Conservation (phyloP, 2,888 invertebrate species). For the Papilio protenor region DNA sequence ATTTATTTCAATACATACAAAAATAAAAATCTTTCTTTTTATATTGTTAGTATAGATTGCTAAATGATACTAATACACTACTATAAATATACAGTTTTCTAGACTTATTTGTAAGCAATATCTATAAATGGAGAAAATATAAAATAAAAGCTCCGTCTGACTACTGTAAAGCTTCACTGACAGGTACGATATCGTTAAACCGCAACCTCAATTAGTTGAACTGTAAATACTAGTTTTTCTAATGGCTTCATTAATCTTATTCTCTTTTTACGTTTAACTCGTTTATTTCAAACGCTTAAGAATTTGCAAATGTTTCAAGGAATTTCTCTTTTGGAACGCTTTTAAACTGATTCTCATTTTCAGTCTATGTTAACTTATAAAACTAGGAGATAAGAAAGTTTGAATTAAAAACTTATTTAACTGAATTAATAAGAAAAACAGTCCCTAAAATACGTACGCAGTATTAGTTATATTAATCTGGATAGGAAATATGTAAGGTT, state of each 20-base stretch:
- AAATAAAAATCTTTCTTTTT: too few relatives aligned
- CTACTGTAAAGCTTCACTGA: background rate
- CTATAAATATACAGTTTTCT: background rate
- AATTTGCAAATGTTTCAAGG: background rate
- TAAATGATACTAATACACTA: too few relatives aligned
- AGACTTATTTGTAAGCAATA: background rate
- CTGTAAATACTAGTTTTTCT: slow-evolving; percentile 21
- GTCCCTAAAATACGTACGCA: background rate
- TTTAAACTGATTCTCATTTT: background rate
- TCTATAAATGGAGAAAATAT: background rate
- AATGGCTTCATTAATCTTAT: slow-evolving; percentile 26
- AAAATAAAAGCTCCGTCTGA: background rate
- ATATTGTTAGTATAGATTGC: too few relatives aligned
- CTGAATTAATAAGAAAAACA: background rate
- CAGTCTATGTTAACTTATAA: background rate
- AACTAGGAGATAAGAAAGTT: too few relatives aligned
- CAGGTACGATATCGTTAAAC: slow-evolving; percentile 5
- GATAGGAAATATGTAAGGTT: slow-evolving; percentile 1
- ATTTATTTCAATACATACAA: too few relatives aligned
- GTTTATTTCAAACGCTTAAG: slow-evolving; percentile 3
- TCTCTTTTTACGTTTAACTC: slow-evolving; percentile 16
- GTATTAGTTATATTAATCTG: background rate
- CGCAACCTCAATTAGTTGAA: slow-evolving; percentile 10
- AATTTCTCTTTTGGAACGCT: background rate
- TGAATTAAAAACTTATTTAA: too few relatives aligned